Conservation (phyloP, 2,797 vertebrate genomes). For the Premnoplex brunnescens region DNA sequence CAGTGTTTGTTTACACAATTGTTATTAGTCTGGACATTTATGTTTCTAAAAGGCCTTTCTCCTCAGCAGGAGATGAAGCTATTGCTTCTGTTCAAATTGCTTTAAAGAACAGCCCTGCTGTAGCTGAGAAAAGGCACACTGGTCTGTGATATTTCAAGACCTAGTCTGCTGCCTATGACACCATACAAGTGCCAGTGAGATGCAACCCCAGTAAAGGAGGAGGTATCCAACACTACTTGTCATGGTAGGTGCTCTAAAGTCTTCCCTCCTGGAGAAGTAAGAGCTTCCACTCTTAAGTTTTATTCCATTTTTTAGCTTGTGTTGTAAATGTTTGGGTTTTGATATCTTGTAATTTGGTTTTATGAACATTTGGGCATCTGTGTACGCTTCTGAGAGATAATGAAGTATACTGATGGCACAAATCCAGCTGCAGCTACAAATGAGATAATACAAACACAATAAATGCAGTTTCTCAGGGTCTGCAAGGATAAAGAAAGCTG, state of each 20-base stretch:
- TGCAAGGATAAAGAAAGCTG: neutral
- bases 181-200: accelerated
- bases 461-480: neutral
- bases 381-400: neutral
- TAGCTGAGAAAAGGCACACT: neutral
- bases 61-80: neutral
- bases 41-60: neutral
- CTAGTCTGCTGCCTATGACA: neutral
- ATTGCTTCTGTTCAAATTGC: neutral
- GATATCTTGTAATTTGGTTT: neutral
- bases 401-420: neutral
- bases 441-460: neutral
- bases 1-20: neutral
- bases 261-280: neutral
- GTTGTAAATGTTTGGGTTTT: neutral
- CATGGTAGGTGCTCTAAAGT: neutral
- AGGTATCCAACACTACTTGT: neutral
- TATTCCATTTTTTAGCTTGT: neutral
- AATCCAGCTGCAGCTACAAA: neutral
- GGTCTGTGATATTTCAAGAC: accelerated
- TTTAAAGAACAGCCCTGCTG: neutral
- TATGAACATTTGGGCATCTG: neutral
- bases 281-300: neutral
- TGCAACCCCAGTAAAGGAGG: neutral
- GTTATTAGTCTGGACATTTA: neutral